phyloP scores from a whole-genome alignment of 2,797 vertebrate genomes.

The Vespertilio murinus region DNA sequence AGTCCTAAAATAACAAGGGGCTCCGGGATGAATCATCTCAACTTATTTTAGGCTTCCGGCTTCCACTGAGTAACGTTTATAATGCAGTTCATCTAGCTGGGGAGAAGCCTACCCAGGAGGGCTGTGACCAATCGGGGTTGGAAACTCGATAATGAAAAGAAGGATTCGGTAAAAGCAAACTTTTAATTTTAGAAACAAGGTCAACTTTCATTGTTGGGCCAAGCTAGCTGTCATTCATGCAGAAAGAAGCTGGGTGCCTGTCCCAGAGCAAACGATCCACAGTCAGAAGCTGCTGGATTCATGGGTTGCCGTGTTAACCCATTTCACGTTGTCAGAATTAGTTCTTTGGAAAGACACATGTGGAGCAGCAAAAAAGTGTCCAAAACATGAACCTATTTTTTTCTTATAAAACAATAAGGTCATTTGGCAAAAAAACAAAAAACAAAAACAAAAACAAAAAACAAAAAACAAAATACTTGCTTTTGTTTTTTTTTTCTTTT shows the following conservation, averaged over 20 bases:
- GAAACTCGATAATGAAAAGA: constrained; percentile 48
- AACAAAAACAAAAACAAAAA: no score
- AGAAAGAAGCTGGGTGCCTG: background rate
- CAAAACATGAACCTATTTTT: background rate
- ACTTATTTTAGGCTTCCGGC: constrained; percentile 75
- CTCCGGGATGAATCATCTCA: constrained; percentile 77
- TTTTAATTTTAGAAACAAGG: constrained; percentile 34
- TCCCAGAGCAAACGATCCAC: background rate
- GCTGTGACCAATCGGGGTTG: constrained; percentile 23
- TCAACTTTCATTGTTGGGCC: background rate
- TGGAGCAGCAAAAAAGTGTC: background rate
- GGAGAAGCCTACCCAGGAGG: background rate
- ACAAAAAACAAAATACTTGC: background rate
- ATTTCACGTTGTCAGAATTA: background rate
- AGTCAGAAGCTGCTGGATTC: background rate
- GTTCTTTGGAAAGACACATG: constrained; percentile 4
- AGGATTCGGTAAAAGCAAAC: background rate
- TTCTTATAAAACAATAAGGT: constrained; percentile 30
- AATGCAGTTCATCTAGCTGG: constrained; percentile 65
- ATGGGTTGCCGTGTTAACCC: background rate
- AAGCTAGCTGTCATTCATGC: background rate
- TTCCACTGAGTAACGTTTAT: constrained; percentile 61
- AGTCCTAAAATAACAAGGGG: constrained; percentile 56
- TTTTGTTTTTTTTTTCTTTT: background rate
- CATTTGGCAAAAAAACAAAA: background rate